Evolutionary conservation across 30 jellyfish, hydroid and myxozoan genomes (phyloP), one percentile per base, ranked within the genome.

Genomic region (Pelagia noctiluca): DNA sequence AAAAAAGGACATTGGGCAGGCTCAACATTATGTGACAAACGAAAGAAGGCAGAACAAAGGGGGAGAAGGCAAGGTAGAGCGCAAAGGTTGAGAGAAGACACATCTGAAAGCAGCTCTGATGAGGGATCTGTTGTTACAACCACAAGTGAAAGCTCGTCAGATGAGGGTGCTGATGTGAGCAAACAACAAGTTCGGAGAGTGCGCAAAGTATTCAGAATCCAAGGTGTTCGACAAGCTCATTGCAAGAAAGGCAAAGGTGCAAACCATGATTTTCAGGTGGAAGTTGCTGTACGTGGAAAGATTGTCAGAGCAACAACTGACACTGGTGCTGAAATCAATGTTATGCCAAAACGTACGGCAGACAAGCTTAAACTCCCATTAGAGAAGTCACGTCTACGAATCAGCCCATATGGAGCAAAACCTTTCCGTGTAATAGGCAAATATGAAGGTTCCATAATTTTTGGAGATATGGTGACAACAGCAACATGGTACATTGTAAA

Each of bases 1-100:
- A 26, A n/a, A 54, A 24, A 65, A 65, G 78, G 78, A 65, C 78
- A 65, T 10, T 65, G 78, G 78, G 78, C 78, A 65, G 78, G 78
- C 34, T 65, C 78, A 22, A 12, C 52, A 28, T 65, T 65, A 65
- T 65, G 78, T 25, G 52, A 65, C 78, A 65, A 65, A 12, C 78
- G 12, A 30, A 25, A 22, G 53, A 30, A 65, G 19, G 24, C 12
- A 65, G 78, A 28, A 30, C 78, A n/a, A 65, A 65, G 53, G 23
- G 53, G 54, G 24, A 65, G 52, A 65, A 35, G 31, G 49, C 34
- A n/a, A 28, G 78, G 78, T 35, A 65, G 23, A 54, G 35, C 82
- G 23, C 63, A 69, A 11, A 37, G 65, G 29, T 34, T 69, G 16
- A 13, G 31, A 33, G 65, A 34, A 33, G 82, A 69, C 35, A 13